Conservation (phyloP, 2,888 invertebrate species). For the Erannis defoliaria region DNA sequence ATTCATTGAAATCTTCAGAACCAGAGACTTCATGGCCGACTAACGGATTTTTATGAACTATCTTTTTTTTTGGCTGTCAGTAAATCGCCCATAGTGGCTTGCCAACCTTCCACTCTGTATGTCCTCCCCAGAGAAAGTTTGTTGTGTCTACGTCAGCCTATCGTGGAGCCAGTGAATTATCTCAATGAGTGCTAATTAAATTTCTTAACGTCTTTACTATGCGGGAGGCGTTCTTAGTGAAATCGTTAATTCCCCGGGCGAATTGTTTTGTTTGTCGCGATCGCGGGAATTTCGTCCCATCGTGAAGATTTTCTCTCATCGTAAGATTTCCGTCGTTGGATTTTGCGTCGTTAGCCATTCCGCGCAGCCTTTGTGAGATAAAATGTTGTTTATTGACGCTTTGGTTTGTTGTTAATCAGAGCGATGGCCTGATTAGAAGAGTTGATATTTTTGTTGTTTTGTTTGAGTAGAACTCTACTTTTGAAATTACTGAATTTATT, state of each 20-base stretch:
- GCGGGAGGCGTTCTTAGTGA: slow-evolving; percentile 60
- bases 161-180: slow-evolving; percentile 77
- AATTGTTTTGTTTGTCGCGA: slow-evolving; percentile 67
- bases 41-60: not conserved
- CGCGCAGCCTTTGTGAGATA: slow-evolving; percentile 43
- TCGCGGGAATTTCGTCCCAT: slow-evolving; percentile 53
- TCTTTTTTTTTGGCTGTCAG: no score
- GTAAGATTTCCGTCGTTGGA: slow-evolving; percentile 48
- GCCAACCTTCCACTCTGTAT: slow-evolving; percentile 42
- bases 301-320: slow-evolving; percentile 41
- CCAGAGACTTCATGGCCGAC: no score
- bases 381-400: slow-evolving; percentile 38
- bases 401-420: slow-evolving; percentile 36
- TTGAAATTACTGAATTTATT: no score
- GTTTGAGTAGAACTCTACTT: not conserved
- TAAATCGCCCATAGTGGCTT: not conserved
- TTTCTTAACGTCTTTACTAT: slow-evolving; percentile 75
- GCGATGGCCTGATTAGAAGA: slow-evolving; percentile 18
- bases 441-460: slow-evolving; percentile 20
- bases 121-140: slow-evolving; percentile 61
- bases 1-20: no score
- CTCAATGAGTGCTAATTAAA: slow-evolving; percentile 79
- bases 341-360: slow-evolving; percentile 45
- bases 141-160: slow-evolving; percentile 69
- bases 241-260: slow-evolving; percentile 66